phyloP scores from a whole-genome alignment of 2,888 invertebrate genomes.

The Pocota personata region DNA sequence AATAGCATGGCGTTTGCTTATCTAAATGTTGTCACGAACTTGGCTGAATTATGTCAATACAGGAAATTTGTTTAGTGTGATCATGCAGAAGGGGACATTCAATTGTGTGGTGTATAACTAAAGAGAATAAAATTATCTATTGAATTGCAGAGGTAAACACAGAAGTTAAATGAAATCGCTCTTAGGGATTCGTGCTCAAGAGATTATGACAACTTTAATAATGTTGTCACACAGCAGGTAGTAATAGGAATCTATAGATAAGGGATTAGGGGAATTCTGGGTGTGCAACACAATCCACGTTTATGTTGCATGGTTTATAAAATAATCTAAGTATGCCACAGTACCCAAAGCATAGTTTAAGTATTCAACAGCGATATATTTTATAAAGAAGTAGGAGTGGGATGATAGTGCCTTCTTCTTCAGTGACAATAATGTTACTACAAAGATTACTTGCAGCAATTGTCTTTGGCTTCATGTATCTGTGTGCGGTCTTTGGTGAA shows the following conservation, averaged over 20 bases:
- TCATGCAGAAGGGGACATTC: neutral
- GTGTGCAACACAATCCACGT: no score
- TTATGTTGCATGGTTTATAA: no score
- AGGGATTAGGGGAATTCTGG: neutral
- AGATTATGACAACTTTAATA: neutral
- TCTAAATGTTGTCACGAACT: slow-evolving; percentile 33
- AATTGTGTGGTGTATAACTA: neutral
- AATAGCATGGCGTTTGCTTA: neutral
- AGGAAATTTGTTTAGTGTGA: neutral
- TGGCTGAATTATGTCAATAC: slow-evolving; percentile 8
- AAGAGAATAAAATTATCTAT: neutral
- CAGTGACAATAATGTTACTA: no score
- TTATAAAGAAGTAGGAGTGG: no score
- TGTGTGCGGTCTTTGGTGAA: no score
- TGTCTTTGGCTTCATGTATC: no score
- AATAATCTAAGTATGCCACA: no score
- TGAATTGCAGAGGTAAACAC: neutral
- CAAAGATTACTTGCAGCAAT: no score
- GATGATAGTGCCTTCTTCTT: no score
- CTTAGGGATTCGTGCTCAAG: neutral
- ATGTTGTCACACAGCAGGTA: neutral
- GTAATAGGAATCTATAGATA: neutral
- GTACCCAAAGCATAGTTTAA: no score
- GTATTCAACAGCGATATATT: no score
- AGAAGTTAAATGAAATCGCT: neutral